These are phyloP conservation scores for Lasioglossum leucozonium DNA, from an alignment of 2,888 invertebrate species.

Conservation along the genomic window DNA sequence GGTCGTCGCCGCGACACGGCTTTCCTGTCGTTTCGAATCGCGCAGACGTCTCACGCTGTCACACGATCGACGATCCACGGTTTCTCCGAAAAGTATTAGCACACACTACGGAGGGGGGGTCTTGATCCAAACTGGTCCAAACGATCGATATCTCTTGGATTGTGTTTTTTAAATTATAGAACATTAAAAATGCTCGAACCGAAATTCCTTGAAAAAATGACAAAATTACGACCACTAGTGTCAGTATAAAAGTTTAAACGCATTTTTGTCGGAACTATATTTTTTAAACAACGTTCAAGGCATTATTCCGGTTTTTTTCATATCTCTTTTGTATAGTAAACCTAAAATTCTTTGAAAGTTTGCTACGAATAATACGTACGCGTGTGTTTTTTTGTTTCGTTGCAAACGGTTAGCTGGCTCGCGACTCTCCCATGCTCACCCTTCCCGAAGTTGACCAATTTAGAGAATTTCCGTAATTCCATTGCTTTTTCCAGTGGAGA, in stretches of 20 bases:
- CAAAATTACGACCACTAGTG: neutral
- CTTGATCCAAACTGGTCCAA: neutral
- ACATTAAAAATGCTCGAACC: neutral
- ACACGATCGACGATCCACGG: slow-evolving; percentile 5
- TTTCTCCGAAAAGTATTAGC: slow-evolving; percentile 2
- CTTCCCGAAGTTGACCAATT: neutral
- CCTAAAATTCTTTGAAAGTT: no score
- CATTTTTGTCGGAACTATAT: no score
- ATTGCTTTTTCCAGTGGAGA: neutral
- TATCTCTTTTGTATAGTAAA: no score
- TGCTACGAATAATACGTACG: no score
- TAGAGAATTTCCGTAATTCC: neutral
- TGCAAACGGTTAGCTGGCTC: slow-evolving; percentile 8
- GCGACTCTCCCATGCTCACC: neutral
- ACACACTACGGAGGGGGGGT: neutral
- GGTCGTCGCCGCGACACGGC: slow-evolving; percentile 8
- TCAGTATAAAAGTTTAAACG: no score
- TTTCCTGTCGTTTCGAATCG: slow-evolving; percentile 55
- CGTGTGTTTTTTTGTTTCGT: neutral
- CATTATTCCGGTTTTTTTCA: no score
- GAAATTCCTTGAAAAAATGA: neutral
- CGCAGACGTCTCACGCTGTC: neutral
- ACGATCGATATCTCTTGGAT: neutral
- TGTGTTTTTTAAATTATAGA: neutral
- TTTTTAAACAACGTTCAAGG: no score